Percentiles rank a stretch among this genome's conserved stretches.
These are phyloP conservation scores for Ladona fulva DNA, from an alignment of 1,140 invertebrate species.

Conservation along the genomic window DNA sequence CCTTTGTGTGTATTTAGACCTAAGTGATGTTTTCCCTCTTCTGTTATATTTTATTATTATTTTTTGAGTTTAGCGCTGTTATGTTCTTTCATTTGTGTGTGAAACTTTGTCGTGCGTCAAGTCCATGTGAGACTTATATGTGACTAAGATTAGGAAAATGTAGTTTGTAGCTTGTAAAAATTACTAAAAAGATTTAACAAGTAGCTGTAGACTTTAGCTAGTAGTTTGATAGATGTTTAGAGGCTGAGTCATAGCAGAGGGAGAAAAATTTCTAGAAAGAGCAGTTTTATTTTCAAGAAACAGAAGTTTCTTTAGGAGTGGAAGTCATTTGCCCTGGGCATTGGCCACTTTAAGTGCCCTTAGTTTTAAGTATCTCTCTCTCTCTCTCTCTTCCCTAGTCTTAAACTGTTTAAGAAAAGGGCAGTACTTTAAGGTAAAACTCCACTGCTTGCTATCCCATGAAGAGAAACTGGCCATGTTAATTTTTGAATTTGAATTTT, in stretches of 20 bases:
- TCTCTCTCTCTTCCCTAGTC: not conserved
- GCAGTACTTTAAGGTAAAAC: too few species aligned
- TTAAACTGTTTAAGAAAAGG: not conserved
- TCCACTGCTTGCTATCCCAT: too few species aligned
- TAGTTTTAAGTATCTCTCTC: slow-evolving; percentile 1
- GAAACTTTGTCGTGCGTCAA: not conserved
- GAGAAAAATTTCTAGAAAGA: not conserved
- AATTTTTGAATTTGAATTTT: too few species aligned
- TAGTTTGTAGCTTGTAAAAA: not conserved
- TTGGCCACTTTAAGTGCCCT: slow-evolving; percentile 1
- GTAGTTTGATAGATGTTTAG: slow-evolving; percentile 1
- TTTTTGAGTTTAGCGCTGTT: not conserved
- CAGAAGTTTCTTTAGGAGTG: not conserved
- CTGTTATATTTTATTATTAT: not conserved
- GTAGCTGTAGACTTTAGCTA: not conserved
- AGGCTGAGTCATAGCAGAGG: slow-evolving; percentile 6
- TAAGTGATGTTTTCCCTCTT: not conserved
- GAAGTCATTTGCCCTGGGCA: slow-evolving; percentile 2
- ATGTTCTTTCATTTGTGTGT: slow-evolving; percentile 1
- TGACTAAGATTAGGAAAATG: not conserved
- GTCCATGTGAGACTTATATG: not conserved
- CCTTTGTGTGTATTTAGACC: not conserved
- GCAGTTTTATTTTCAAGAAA: slow-evolving; percentile 6
- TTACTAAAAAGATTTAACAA: not conserved
- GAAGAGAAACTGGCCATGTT: too few species aligned